phyloP scores from a whole-genome alignment of 2,113 vertebrate genomes.

The Halichoerus grypus region DNA sequence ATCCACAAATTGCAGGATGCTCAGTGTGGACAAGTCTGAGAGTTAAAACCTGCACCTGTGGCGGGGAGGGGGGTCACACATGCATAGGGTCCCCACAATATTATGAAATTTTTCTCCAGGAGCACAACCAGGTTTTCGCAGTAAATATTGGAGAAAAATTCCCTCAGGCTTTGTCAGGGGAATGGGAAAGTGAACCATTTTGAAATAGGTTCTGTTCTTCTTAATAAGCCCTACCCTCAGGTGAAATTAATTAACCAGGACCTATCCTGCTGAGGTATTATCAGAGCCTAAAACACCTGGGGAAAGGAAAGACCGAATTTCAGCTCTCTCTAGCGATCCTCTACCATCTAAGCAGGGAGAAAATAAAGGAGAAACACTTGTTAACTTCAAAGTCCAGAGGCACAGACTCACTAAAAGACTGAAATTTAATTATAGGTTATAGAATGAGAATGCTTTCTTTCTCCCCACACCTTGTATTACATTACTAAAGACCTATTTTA shows the following conservation, averaged over 20 bases:
- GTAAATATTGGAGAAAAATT: not conserved
- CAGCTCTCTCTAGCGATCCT: not conserved
- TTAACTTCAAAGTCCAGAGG: not conserved
- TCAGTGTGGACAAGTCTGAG: not conserved
- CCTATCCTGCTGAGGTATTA: not conserved
- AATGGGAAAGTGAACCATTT: not conserved
- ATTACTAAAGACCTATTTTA: not conserved
- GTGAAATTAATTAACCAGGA: not conserved
- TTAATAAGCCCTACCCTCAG: not conserved
- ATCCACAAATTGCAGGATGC: not conserved
- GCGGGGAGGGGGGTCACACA: too few species aligned
- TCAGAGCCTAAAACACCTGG: not conserved
- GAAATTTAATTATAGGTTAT: not conserved
- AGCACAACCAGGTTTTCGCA: not conserved
- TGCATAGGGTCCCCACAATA: not conserved
- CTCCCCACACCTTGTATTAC: not conserved
- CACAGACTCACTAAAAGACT: not conserved
- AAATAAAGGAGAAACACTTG: not conserved
- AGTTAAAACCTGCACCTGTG: not conserved
- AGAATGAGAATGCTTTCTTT: not conserved
- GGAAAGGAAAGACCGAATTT: not conserved
- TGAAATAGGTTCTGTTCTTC: not conserved
- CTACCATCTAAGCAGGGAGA: not conserved
- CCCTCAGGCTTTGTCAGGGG: not conserved
- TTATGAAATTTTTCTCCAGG: not conserved